Evolutionary conservation across 35 echinoderm and acorn worm genomes (phyloP).

Genomic region (Lytechinus pictus): DNA sequence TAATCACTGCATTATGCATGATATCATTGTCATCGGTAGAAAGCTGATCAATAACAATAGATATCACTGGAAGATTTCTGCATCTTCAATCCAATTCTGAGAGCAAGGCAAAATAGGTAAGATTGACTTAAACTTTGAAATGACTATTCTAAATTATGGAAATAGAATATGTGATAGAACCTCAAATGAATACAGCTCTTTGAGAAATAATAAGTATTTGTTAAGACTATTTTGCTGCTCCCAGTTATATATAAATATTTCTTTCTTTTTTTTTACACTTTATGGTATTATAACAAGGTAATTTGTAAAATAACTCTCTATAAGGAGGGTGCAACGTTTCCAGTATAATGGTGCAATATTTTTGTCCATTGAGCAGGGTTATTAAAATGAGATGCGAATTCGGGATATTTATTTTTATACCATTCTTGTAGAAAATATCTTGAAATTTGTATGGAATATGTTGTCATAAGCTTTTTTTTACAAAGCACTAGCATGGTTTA

Average conservation of each 20-base stretch:
- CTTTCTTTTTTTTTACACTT: too few relatives aligned
- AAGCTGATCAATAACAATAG: neutral
- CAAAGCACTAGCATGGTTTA: neutral
- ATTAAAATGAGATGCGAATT: neutral
- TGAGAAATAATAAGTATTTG: too few relatives aligned
- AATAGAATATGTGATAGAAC: neutral
- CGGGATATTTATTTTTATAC: slow-evolving; percentile 39
- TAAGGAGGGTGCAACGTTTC: neutral
- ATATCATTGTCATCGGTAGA: neutral
- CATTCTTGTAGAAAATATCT: neutral
- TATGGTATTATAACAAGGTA: too few relatives aligned
- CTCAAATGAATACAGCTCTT: too few relatives aligned
- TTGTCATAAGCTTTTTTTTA: neutral
- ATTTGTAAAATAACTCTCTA: too few relatives aligned
- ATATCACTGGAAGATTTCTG: neutral
- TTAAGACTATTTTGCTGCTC: too few relatives aligned
- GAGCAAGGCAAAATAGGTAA: neutral
- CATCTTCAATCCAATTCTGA: neutral
- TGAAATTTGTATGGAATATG: neutral
- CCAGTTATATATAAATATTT: too few relatives aligned
- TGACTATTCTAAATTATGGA: neutral
- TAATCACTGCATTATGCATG: neutral
- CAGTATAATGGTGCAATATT: neutral
- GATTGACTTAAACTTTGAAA: neutral
- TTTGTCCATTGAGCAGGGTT: neutral